Base-by-base conservation (phyloP, 1,140 invertebrate species). In the Drosophila micromelanica region DNA sequence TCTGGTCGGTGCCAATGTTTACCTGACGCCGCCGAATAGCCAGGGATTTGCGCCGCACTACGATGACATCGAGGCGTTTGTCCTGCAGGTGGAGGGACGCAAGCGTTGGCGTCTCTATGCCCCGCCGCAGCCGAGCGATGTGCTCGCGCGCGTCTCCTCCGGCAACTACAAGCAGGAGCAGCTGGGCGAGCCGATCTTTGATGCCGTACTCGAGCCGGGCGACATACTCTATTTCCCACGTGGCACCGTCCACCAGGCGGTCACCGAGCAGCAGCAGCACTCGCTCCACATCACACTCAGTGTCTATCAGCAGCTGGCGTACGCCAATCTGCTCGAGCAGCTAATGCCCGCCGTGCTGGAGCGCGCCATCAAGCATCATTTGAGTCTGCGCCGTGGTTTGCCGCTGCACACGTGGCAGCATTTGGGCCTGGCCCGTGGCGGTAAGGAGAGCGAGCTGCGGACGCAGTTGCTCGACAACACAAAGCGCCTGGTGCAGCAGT, bases 41-140 rank as follows among this genome's bases (percentile, higher is more conserved):
- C 98, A 99, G 94, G 98, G 98, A 0, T 99, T 99, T 94, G 98
- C 98, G 2, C 98, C 98, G 0, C 98, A 99, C 93, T 99, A 96
- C 93, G 98, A 99, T 93, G 98, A 99, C 89, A 99, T 99, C 78
- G 99, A 99, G 93, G 98, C 98, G 12, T 99, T 99, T 92, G 95
- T 99, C 61, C 90, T 99, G 40, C 99, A 99, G 93, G 92, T 99
- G 6, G 98, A 99, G 93, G 99, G 99, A 0, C 96, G 96, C 80
- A 99, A 99, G 93, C 94, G 95, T 69, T 99, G 98, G 98, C 96
- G 95, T 80, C 91, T 99, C 4, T 99, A 99, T 91, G 94, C 94
- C 73, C 96, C 98, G 27, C 92, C 93, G 92, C 11, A 38, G 2
- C 35, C 52, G 3, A 11, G 92, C 12, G 96, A 98, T 92, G 92